Percentiles rank a stretch among this genome's conserved stretches.
phyloP scores from a whole-genome alignment of 64 coral and sea anemone genomes.

The Dendrophyllia cribrosa region DNA sequence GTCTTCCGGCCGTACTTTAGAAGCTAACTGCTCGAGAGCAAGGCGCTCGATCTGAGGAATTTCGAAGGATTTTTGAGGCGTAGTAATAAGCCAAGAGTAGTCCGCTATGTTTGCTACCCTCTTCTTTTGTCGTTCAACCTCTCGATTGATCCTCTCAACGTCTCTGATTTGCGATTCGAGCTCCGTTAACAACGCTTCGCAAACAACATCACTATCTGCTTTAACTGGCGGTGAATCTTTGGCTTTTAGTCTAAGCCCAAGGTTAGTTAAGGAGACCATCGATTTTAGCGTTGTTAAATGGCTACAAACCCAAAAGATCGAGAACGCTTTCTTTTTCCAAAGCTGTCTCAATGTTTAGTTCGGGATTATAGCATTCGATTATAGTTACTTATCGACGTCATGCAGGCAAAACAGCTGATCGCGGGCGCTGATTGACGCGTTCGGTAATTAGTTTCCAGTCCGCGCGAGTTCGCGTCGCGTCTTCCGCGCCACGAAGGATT shows the following conservation, averaged over 20 bases:
- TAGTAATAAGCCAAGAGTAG: conserved; percentile 82
- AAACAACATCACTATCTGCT: conserved; percentile 62
- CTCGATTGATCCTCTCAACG: conserved; percentile 49
- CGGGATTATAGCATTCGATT: too few species aligned
- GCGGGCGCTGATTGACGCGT: conserved; percentile 29
- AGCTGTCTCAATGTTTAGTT: too few species aligned
- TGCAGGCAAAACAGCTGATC: conserved; percentile 2
- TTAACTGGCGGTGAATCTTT: conserved; percentile 71
- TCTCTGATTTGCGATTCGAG: conserved; percentile 80
- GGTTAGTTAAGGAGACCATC: conserved; percentile 49
- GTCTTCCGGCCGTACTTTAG: conserved; percentile 82
- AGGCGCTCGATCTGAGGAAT: conserved; percentile 78
- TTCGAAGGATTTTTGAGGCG: conserved; percentile 61
- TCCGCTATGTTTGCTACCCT: conserved; percentile 73
- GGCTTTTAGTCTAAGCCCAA: conserved; percentile 49
- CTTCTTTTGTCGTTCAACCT: conserved; percentile 73
- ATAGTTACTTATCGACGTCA: not conserved
- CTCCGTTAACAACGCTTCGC: conserved; percentile 84
- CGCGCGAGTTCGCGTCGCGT: too few species aligned
- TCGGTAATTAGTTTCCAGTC: conserved; percentile 3
- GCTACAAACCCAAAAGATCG: not conserved
- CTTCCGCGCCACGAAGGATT: too few species aligned
- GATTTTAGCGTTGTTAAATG: not conserved
- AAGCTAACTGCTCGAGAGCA: conserved; percentile 79
- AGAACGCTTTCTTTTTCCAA: too few species aligned